Evolutionary conservation across 2,888 invertebrate genomes (phyloP).

Genomic region (Lochmaea crataegi): DNA sequence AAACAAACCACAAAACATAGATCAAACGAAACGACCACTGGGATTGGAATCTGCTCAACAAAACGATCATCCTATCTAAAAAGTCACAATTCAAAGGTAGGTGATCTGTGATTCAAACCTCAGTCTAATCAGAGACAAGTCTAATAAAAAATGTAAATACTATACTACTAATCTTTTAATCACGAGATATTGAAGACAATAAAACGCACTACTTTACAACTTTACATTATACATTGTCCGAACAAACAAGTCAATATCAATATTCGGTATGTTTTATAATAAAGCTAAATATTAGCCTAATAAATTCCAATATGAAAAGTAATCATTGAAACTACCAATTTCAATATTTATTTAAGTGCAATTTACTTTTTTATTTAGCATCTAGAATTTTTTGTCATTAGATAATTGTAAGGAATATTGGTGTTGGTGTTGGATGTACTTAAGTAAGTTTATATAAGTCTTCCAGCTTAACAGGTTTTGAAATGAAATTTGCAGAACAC

Average conservation of each 20-base stretch:
- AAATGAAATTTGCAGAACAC: conserved; percentile 90
- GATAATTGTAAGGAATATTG: conserved; percentile 1
- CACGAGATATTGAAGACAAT: conserved; percentile 19
- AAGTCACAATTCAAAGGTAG: too few relatives aligned
- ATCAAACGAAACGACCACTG: too few relatives aligned
- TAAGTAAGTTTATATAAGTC: background rate
- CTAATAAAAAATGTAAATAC: conserved; percentile 22
- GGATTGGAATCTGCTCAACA: too few relatives aligned
- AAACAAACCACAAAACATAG: too few relatives aligned
- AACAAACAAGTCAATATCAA: conserved; percentile 16
- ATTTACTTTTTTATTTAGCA: conserved; percentile 21
- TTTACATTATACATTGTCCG: conserved; percentile 3
- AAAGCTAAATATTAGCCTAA: conserved; percentile 18
- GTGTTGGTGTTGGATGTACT: conserved; percentile 7
- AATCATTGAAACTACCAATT: conserved; percentile 7
- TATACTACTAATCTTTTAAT: conserved; percentile 15
- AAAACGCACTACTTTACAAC: background rate
- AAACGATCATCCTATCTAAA: too few relatives aligned
- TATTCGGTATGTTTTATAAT: conserved; percentile 19
- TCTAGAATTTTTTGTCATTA: conserved; percentile 21
- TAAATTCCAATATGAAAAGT: conserved; percentile 18
- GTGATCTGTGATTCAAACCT: background rate
- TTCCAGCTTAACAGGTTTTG: background rate
- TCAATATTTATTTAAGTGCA: conserved; percentile 9
- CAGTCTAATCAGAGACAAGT: background rate